A percentile compares a stretch with the other conserved stretches of the same genome.
These are phyloP conservation scores for Acipenser transmontanus DNA, from an alignment of 2,797 vertebrate genomes.

Conservation along the genomic window DNA sequence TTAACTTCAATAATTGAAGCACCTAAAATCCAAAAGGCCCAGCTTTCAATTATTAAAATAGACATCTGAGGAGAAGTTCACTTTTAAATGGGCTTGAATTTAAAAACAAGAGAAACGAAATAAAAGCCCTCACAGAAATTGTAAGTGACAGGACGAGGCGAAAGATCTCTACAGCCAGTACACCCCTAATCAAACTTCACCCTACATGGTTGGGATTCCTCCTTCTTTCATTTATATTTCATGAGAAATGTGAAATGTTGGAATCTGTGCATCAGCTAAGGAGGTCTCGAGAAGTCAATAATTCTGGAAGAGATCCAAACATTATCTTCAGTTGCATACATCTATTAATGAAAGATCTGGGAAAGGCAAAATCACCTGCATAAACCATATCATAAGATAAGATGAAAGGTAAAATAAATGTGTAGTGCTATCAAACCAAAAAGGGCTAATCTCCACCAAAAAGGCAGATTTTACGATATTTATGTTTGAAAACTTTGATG, in stretches of 20 bases:
- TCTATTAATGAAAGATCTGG: too few relatives aligned
- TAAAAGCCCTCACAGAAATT: slow-evolving; percentile 12
- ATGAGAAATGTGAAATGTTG: not conserved
- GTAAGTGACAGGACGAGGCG: slow-evolving; percentile 21
- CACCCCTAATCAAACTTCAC: not conserved
- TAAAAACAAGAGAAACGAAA: slow-evolving; percentile 26
- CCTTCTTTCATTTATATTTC: not conserved
- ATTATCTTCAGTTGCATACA: not conserved
- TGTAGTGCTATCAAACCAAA: too few relatives aligned
- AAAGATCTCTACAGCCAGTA: slow-evolving; percentile 18
- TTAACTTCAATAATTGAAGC: slow-evolving; percentile 51
- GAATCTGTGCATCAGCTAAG: not conserved
- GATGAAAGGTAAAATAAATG: too few relatives aligned
- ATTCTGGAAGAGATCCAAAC: not conserved
- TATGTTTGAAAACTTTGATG: too few relatives aligned
- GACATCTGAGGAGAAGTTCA: slow-evolving; percentile 40
- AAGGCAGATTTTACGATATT: too few relatives aligned
- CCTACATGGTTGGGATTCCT: too few relatives aligned
- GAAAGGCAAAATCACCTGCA: too few relatives aligned
- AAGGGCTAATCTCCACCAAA: too few relatives aligned
- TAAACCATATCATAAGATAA: too few relatives aligned
- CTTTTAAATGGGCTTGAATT: not conserved
- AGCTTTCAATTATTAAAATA: slow-evolving; percentile 53
- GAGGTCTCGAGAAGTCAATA: too few relatives aligned
- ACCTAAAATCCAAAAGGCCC: slow-evolving; percentile 28